Evolutionary conservation across 2,888 invertebrate species (phyloP), one percentile per base, ranked within the genome.

Genomic region (Rhamphomyia laevipes): DNA sequence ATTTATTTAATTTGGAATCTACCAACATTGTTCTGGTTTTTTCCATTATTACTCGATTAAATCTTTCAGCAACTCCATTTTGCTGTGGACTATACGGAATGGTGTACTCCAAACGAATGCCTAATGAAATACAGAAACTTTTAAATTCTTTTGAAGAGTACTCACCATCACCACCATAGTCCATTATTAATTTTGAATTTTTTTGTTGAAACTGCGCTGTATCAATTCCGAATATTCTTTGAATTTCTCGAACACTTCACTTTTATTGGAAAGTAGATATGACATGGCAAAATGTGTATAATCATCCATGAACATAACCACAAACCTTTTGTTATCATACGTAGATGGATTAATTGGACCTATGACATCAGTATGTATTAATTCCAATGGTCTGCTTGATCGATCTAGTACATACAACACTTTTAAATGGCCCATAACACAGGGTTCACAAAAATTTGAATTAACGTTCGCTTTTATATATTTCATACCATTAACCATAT

Each of bases 301-400:
- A 51, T 65, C 64, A 43, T 65, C 63, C 5, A 62, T 62, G 6
- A 65, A 51, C 0, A 58, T 61, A 6, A 63, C 15, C 4, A 61
- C 42, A 48, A 61, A 62, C 23, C 55, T 48, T 33, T 58, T 58
- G 9, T 54, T 53, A 30, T 59, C 49, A 12, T 49, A 53, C 0
- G 59, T 56, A 2, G 21, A 15, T 7, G 55, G 56, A 38, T 56
- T 53, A 55, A 64, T 60, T 0, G 64, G 59, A 3, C 63, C 63
- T 31, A 61, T 62, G n/a, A 64, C 48, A 46, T 63, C 61, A 1
- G 55, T 55, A 43, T 61, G 62, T 10, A 60, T 50, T 12, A 61
- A 45, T 43, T 61, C 59, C 3, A 61, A 23, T 10, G 45, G 10
- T n/a, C 50, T 35, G 3, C 11, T n/a, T n/a, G n/a, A n/a, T 12